Evolutionary conservation across 1,140 invertebrate species (phyloP).

Genomic region (Aphelinus certus): DNA sequence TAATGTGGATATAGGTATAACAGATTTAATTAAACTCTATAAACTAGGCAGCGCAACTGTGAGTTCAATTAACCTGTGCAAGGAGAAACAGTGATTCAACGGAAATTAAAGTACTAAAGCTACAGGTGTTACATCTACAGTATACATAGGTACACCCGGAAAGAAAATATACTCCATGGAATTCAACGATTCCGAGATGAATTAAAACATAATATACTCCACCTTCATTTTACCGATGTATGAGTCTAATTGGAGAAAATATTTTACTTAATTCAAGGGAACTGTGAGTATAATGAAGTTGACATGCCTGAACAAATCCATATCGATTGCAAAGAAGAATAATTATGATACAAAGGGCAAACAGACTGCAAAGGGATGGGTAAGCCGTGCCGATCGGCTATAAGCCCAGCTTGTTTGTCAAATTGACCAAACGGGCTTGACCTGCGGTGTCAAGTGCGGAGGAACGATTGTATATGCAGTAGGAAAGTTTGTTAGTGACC

Average conservation of each 20-base stretch:
- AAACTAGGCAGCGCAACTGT: not conserved
- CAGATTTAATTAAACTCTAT: conserved; percentile 1
- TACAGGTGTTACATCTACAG: not conserved
- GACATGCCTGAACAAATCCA: not conserved
- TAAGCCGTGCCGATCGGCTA: not conserved
- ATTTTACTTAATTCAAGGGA: too few species aligned
- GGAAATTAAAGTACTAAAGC: not conserved
- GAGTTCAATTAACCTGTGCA: not conserved
- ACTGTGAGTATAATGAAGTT: too few species aligned
- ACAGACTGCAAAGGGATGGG: conserved; percentile 1
- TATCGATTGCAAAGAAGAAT: not conserved
- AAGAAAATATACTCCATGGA: too few species aligned
- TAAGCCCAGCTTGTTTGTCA: not conserved
- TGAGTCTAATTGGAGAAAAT: too few species aligned
- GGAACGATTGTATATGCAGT: too few species aligned
- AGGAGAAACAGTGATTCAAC: not conserved
- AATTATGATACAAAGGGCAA: not conserved
- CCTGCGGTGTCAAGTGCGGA: too few species aligned
- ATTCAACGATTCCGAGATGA: too few species aligned
- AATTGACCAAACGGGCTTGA: too few species aligned
- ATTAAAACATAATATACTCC: too few species aligned
- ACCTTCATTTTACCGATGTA: too few species aligned
- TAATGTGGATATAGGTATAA: not conserved
- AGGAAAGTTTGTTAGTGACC: too few species aligned
- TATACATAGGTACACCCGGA: too few species aligned